phyloP scores from a whole-genome alignment of 2,113 vertebrate genomes.

The cat (Felis catus) region F.catus_Fca126_mat1.0 CM031412.1:103127501-103128000 shows the following conservation, averaged over 20 bases:
- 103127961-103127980: not conserved
- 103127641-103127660: not conserved
- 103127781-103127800: not conserved
- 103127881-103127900: not conserved
- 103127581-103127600: slow-evolving; percentile 50
- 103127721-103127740: not conserved
- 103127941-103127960: not conserved
- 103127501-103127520: slow-evolving; percentile 24
- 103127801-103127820: not conserved
- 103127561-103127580: slow-evolving; percentile 35
- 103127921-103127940: not conserved
- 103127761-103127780: not conserved
- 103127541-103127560: not conserved
- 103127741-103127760: not conserved
- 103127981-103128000: not conserved
- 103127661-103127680: slow-evolving; percentile 24
- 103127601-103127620: not conserved
- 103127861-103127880: too few relatives aligned
- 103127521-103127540: slow-evolving; percentile 23
- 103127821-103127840: not conserved
- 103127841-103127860: not conserved
- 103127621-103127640: slow-evolving; percentile 23
- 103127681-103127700: slow-evolving; percentile 22
- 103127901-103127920: not conserved
- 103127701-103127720: not conserved